phyloP scores from a whole-genome alignment of 2,113 vertebrate genomes.

The Mungos mungo region DNA sequence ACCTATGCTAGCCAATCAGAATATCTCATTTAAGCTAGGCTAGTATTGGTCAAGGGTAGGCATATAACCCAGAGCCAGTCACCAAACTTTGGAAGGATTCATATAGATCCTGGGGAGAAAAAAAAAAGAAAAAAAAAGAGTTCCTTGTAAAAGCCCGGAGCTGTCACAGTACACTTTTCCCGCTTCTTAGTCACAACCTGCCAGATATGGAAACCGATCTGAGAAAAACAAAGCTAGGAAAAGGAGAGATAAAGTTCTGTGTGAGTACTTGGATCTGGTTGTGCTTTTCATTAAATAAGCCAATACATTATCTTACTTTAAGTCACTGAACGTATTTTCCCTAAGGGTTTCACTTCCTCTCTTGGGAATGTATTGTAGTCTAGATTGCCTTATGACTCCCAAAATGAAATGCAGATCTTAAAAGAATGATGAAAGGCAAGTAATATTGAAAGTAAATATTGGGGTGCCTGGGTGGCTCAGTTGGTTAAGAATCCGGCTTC shows the following conservation, averaged over 20 bases:
- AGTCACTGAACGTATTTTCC: neutral
- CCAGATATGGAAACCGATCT: neutral
- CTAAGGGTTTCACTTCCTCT: neutral
- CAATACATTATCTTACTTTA: neutral
- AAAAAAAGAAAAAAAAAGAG: neutral
- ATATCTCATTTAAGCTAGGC: neutral
- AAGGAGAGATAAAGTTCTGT: neutral
- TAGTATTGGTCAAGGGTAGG: neutral
- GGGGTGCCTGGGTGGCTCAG: too few species aligned
- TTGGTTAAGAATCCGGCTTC: too few species aligned
- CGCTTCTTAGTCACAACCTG: neutral
- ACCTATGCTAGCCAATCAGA: neutral
- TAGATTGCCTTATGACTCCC: neutral
- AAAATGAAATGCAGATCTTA: neutral
- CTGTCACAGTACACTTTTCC: neutral
- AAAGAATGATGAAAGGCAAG: neutral
- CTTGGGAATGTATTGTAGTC: neutral
- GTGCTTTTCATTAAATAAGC: neutral
- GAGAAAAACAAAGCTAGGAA: neutral
- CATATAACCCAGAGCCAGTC: neutral
- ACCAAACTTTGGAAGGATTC: neutral
- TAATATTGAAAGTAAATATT: slow-evolving; percentile 37
- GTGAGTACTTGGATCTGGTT: neutral
- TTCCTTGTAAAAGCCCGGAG: neutral
- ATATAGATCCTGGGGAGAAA: neutral